These are phyloP conservation scores for Condylura cristata DNA, from an alignment of 2,113 vertebrate species.

Conservation along the genomic window DNA sequence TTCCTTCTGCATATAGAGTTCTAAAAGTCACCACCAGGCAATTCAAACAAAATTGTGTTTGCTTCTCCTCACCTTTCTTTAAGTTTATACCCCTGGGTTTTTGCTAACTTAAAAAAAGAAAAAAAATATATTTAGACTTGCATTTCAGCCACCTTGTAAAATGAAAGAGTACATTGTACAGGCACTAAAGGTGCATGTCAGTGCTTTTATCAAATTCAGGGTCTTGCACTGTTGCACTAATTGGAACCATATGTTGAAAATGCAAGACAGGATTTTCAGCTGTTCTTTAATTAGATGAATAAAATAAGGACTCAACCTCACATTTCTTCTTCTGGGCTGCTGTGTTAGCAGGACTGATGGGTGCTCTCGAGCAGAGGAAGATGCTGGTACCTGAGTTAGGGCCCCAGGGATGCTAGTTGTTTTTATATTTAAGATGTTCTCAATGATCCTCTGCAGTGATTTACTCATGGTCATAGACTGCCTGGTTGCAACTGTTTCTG, in stretches of 20 bases:
- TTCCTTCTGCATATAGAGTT: neutral
- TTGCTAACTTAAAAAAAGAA: slow-evolving; percentile 68
- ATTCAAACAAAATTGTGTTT: slow-evolving; percentile 39
- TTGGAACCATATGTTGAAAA: slow-evolving; percentile 75
- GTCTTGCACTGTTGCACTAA: slow-evolving; percentile 22
- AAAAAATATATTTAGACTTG: slow-evolving; percentile 68
- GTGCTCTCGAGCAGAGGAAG: neutral
- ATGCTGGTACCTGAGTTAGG: neutral
- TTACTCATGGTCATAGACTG: neutral
- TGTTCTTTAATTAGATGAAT: slow-evolving; percentile 75
- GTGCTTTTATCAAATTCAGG: slow-evolving; percentile 76
- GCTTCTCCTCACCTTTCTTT: slow-evolving; percentile 48
- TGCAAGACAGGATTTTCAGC: slow-evolving; percentile 64
- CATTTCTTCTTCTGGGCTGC: slow-evolving; percentile 21
- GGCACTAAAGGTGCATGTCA: slow-evolving; percentile 54
- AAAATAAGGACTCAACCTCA: slow-evolving; percentile 57
- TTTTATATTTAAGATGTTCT: neutral
- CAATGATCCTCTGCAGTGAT: neutral
- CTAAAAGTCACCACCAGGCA: slow-evolving; percentile 22
- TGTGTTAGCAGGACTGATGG: slow-evolving; percentile 8
- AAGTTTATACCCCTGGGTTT: slow-evolving; percentile 61
- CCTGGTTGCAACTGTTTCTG: neutral
- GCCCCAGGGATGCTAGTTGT: neutral
- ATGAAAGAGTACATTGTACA: slow-evolving; percentile 73
- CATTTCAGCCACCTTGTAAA: slow-evolving; percentile 66